Conservation (phyloP, 1,140 invertebrate genomes). For the Propsilocerus akamusi region DNA sequence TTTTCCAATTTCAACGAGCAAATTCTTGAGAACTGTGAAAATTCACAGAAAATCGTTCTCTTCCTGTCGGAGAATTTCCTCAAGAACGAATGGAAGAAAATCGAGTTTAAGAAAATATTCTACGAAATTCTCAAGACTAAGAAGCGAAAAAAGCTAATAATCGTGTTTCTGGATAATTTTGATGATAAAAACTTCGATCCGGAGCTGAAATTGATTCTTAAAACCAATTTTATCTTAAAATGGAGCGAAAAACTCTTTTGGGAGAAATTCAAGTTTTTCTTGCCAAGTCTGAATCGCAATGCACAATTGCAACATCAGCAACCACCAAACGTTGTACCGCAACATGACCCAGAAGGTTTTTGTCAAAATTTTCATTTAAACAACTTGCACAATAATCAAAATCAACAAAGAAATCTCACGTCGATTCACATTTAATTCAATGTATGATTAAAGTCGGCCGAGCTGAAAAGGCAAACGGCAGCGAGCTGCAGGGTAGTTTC, state of each 20-base stretch:
- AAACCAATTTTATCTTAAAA: not conserved
- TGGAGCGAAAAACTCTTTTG: not conserved
- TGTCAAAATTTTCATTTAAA: conserved; percentile 1
- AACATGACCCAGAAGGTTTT: not conserved
- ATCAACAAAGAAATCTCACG: not conserved
- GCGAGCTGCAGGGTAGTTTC: no score
- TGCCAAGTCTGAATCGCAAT: not conserved
- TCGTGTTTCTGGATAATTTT: not conserved
- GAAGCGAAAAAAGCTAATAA: not conserved
- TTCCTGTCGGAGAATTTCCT: not conserved
- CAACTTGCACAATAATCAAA: not conserved
- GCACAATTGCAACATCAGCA: not conserved
- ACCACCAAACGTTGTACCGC: not conserved
- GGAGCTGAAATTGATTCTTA: not conserved
- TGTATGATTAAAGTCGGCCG: no score
- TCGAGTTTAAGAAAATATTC: conserved; percentile 1
- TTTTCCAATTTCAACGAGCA: not conserved
- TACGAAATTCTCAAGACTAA: not conserved
- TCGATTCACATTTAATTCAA: not conserved
- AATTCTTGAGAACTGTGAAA: not conserved
- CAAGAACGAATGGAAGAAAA: not conserved
- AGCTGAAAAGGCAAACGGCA: no score
- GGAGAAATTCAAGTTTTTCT: not conserved
- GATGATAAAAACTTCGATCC: not conserved
- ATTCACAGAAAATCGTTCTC: conserved; percentile 1